These are phyloP conservation scores for Notolabrus celidotus DNA, from an alignment of 2,797 vertebrate genomes.

Conservation along the genomic window DNA sequence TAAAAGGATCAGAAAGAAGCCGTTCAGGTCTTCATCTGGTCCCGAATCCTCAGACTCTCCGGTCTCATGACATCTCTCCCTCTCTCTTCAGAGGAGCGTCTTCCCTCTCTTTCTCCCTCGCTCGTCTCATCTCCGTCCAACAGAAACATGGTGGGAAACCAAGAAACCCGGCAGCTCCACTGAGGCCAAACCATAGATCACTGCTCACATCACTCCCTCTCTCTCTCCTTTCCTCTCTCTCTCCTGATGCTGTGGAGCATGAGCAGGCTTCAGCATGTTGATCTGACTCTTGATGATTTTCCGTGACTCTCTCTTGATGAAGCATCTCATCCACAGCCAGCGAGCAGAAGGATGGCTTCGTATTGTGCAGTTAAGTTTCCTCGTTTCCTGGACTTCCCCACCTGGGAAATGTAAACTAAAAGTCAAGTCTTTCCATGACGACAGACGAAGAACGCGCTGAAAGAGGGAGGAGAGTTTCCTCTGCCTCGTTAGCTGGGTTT, in stretches of 20 bases:
- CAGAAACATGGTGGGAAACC: slow-evolving; percentile 63
- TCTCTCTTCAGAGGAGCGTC: slow-evolving; percentile 13
- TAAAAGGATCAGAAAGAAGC: too few relatives aligned
- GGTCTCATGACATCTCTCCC: not conserved
- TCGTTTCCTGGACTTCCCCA: slow-evolving; percentile 19
- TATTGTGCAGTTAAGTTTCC: not conserved
- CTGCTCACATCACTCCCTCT: slow-evolving; percentile 45
- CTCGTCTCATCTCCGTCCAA: slow-evolving; percentile 62
- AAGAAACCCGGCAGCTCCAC: slow-evolving; percentile 38
- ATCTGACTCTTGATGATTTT: slow-evolving; percentile 26
- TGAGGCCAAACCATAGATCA: slow-evolving; percentile 58
- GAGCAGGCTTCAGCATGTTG: slow-evolving; percentile 21
- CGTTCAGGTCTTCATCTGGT: not conserved
- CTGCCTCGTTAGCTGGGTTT: not conserved
- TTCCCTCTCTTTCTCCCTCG: slow-evolving; percentile 33
- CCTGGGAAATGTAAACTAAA: slow-evolving; percentile 14
- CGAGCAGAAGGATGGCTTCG: slow-evolving; percentile 13
- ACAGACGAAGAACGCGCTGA: slow-evolving; percentile 5
- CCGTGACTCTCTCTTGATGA: slow-evolving; percentile 7
- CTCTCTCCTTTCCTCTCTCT: slow-evolving; percentile 26
- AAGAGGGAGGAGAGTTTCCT: slow-evolving; percentile 4
- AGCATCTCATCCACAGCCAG: slow-evolving; percentile 16
- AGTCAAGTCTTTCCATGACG: slow-evolving; percentile 1
- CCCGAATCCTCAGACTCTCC: not conserved
- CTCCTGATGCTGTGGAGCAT: slow-evolving; percentile 30